A percentile compares a stretch with the other conserved stretches of the same genome.
Evolutionary conservation across 2,888 invertebrate genomes (phyloP).

Genomic region (Metopia argyrocephala): DNA sequence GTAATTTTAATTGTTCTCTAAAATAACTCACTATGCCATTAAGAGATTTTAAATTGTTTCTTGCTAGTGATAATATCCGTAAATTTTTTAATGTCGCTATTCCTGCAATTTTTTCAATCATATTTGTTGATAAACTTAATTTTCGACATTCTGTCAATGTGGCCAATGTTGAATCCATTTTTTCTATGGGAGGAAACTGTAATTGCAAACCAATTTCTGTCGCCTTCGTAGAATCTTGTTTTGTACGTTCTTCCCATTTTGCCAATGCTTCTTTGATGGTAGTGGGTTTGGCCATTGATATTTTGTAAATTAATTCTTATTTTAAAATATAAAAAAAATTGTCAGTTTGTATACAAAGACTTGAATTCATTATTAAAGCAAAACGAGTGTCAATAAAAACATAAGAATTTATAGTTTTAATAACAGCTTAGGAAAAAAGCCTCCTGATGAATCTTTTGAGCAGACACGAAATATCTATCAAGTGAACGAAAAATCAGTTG

Average conservation of each 20-base stretch:
- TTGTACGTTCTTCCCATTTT: constrained; percentile 89
- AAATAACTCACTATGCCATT: constrained; percentile 84
- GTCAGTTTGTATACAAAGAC: not conserved
- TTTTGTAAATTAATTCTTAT: too few species aligned
- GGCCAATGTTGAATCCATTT: constrained; percentile 92
- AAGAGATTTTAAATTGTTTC: constrained; percentile 94
- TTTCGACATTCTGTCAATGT: constrained; percentile 88
- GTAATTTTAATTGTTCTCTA: not conserved
- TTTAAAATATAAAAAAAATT: not conserved
- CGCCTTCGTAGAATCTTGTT: constrained; percentile 83
- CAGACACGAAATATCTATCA: too few species aligned
- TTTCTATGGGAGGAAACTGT: constrained; percentile 95
- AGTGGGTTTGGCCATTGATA: constrained; percentile 85
- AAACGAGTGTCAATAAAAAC: too few species aligned
- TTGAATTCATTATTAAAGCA: too few species aligned
- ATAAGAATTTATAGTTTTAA: too few species aligned
- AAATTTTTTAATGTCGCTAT: constrained; percentile 90
- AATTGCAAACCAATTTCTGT: constrained; percentile 90
- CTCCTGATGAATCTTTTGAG: too few species aligned
- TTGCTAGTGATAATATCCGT: constrained; percentile 89
- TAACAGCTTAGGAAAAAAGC: too few species aligned
- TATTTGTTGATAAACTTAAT: constrained; percentile 93
- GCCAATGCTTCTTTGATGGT: constrained; percentile 92
- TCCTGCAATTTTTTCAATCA: constrained; percentile 94
- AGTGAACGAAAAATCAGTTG: too few species aligned